A percentile compares a stretch with the other conserved stretches of the same genome.
Evolutionary conservation across 2,888 invertebrate genomes (phyloP).

Genomic region (Pyrocoelia pectoralis): DNA sequence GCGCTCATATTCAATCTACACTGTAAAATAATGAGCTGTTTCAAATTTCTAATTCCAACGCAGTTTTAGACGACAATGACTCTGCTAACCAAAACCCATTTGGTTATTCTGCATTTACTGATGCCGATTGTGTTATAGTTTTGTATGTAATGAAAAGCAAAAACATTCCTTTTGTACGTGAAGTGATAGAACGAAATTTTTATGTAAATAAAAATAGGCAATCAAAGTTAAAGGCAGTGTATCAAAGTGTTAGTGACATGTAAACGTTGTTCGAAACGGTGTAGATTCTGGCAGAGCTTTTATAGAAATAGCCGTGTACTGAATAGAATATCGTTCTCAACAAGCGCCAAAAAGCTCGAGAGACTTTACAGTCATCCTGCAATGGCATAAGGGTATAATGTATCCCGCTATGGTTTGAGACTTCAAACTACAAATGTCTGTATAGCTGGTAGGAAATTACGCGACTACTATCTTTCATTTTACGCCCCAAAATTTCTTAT

Average conservation of each 20-base stretch:
- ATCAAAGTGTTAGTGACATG: not conserved
- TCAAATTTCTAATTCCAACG: not conserved
- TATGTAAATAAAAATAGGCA: not conserved
- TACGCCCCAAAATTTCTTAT: slow-evolving; percentile 81
- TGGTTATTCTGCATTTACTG: too few species aligned
- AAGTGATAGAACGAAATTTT: not conserved
- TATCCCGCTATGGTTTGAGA: slow-evolving; percentile 33
- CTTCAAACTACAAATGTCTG: slow-evolving; percentile 53
- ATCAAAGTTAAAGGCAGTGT: not conserved
- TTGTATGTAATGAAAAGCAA: too few species aligned
- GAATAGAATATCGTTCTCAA: slow-evolving; percentile 52
- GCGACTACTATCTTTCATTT: slow-evolving; percentile 79
- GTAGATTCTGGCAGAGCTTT: slow-evolving; percentile 43
- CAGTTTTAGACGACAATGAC: too few species aligned
- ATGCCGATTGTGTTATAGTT: too few species aligned
- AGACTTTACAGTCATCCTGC: slow-evolving; percentile 48
- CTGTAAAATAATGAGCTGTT: slow-evolving; percentile 20
- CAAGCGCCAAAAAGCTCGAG: slow-evolving; percentile 42
- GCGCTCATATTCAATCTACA: slow-evolving; percentile 37
- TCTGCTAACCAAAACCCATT: too few species aligned
- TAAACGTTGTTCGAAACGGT: slow-evolving; percentile 39
- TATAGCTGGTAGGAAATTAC: slow-evolving; percentile 70
- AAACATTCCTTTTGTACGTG: not conserved
- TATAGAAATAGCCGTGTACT: slow-evolving; percentile 49
- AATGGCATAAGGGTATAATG: slow-evolving; percentile 23